Conservation (phyloP, 92 coral and sea anemone genomes). For the Montipora capitata region DNA sequence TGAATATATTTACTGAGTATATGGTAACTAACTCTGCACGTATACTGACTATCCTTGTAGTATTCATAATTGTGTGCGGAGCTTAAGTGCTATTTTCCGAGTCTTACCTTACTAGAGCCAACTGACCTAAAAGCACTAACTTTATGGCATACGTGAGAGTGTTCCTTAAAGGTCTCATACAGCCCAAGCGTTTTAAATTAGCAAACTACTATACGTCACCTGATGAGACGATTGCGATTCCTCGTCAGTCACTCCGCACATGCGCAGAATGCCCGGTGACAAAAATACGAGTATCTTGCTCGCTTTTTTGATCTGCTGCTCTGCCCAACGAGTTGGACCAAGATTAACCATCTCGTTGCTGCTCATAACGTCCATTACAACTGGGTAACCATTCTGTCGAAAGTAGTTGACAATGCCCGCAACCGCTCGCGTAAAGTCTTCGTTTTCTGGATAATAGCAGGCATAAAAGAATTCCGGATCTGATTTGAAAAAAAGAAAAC, state of each 20-base stretch:
- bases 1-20: no score
- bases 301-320: slow-evolving; percentile 51
- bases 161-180: no score
- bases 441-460: slow-evolving; percentile 40
- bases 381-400: slow-evolving; percentile 33
- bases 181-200: not conserved
- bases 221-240: not conserved
- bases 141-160: no score
- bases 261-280: slow-evolving; percentile 49
- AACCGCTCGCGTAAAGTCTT: not conserved
- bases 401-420: slow-evolving; percentile 43
- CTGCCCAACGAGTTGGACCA: slow-evolving; percentile 62
- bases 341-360: slow-evolving; percentile 18
- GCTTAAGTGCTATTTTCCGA: no score
- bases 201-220: not conserved
- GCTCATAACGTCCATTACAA: slow-evolving; percentile 49
- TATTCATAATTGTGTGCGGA: no score
- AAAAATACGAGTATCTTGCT: slow-evolving; percentile 45
- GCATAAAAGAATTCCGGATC: slow-evolving; percentile 45
- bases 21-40: no score
- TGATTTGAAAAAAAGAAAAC: not conserved
- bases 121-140: no score
- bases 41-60: no score
- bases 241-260: slow-evolving; percentile 14
- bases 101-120: no score